Conservation (phyloP, 2,888 invertebrate species). For the Orgyia antiqua region DNA sequence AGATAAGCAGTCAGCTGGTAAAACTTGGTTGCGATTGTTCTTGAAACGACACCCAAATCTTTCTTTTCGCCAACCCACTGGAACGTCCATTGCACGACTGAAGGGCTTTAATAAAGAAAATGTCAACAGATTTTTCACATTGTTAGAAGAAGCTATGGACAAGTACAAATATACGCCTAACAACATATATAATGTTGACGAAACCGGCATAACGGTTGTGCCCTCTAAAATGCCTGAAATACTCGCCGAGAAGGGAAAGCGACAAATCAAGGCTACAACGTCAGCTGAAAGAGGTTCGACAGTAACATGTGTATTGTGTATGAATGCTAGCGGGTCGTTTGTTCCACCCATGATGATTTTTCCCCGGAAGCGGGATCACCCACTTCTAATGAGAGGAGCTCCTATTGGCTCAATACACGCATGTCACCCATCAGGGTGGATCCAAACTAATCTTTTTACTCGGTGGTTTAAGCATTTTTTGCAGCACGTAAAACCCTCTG, state of each 20-base stretch:
- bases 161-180: slow-evolving; percentile 12
- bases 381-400: slow-evolving; percentile 19
- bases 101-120: slow-evolving; percentile 12
- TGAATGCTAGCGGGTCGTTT: slow-evolving; percentile 19
- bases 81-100: slow-evolving; percentile 11
- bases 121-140: slow-evolving; percentile 10
- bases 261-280: slow-evolving; percentile 30
- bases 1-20: slow-evolving; percentile 1
- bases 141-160: slow-evolving; percentile 7
- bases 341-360: slow-evolving; percentile 26
- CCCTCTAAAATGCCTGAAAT: slow-evolving; percentile 30
- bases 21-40: not conserved
- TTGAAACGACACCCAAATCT: slow-evolving; percentile 10
- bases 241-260: slow-evolving; percentile 31
- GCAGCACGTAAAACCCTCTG: slow-evolving; percentile 7
- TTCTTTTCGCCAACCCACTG: slow-evolving; percentile 12
- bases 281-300: slow-evolving; percentile 36
- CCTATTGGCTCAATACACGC: slow-evolving; percentile 13
- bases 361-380: slow-evolving; percentile 15
- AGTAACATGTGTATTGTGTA: slow-evolving; percentile 16
- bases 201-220: slow-evolving; percentile 39
- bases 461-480: slow-evolving; percentile 43
- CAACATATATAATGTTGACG: slow-evolving; percentile 39
- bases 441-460: slow-evolving; percentile 11
- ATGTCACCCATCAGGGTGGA: slow-evolving; percentile 5